phyloP scores from a whole-genome alignment of 2,797 vertebrate species.

The Aselliscus stoliczkanus region DNA sequence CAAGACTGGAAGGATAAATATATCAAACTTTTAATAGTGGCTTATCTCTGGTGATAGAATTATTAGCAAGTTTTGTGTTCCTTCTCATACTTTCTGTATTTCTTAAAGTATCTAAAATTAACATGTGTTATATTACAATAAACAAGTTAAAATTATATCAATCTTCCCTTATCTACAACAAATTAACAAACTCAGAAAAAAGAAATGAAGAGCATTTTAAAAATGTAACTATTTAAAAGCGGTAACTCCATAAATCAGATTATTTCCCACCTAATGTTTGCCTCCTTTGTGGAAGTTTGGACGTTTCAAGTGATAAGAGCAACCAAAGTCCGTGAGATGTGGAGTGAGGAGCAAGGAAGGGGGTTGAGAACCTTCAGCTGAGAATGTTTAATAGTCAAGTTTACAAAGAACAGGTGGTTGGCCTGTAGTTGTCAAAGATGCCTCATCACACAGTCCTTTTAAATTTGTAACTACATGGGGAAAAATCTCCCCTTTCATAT shows the following conservation, averaged over 20 bases:
- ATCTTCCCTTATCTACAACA: not conserved
- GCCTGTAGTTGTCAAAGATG: not conserved
- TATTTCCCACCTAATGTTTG: not conserved
- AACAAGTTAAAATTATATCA: not conserved
- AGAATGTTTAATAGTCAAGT: not conserved
- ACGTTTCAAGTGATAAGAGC: not conserved
- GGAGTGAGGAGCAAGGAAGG: not conserved
- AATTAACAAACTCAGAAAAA: not conserved
- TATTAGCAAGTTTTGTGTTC: not conserved
- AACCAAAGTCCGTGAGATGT: not conserved
- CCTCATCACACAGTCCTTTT: fast-evolving
- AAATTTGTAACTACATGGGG: too few species aligned
- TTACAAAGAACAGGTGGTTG: not conserved
- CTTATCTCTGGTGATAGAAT: not conserved
- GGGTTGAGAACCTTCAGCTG: too few species aligned
- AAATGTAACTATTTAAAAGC: not conserved
- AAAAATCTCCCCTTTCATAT: not conserved
- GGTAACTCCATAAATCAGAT: not conserved
- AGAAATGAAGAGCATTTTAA: not conserved
- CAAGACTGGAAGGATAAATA: not conserved
- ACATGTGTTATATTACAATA: not conserved
- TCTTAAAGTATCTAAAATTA: constrained; percentile 34
- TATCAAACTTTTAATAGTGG: not conserved
- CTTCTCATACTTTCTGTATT: not conserved
- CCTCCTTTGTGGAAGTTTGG: not conserved